Conservation (phyloP, 2,113 vertebrate species). For the Conger conger region DNA sequence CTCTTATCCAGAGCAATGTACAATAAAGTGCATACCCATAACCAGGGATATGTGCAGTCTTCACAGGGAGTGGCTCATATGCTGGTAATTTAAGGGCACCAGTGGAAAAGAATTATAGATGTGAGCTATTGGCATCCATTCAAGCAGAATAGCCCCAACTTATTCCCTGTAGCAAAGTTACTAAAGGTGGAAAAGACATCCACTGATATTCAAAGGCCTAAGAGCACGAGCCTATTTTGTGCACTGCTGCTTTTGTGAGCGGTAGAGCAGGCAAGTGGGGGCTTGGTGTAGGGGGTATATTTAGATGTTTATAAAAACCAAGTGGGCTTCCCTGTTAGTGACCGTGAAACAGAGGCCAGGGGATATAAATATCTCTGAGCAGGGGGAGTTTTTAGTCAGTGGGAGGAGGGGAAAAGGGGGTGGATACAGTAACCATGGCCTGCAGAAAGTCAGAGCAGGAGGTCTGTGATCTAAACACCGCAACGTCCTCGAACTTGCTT, state of each 20-base stretch:
- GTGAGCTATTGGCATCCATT: too few species aligned
- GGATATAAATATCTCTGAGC: conserved; percentile 39
- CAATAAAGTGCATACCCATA: too few species aligned
- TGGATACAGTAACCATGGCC: conserved; percentile 54
- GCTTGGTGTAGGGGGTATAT: conserved; percentile 22
- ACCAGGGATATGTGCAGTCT: too few species aligned
- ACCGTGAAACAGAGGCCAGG: background rate
- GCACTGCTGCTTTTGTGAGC: background rate
- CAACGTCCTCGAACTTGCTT: conserved; percentile 15
- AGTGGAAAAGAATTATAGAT: too few species aligned
- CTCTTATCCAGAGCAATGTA: too few species aligned
- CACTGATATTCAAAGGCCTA: too few species aligned
- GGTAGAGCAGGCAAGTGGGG: background rate
- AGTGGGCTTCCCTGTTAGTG: conserved; percentile 35
- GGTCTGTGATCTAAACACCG: conserved; percentile 25
- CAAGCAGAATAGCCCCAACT: background rate
- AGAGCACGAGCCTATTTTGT: background rate
- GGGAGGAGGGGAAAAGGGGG: conserved; percentile 25
- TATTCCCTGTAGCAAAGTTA: background rate
- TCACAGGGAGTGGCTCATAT: too few species aligned
- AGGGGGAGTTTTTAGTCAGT: conserved; percentile 42
- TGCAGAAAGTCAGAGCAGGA: conserved; percentile 32
- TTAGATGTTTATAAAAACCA: conserved; percentile 44
- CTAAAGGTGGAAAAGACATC: too few species aligned
- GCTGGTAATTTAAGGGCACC: too few species aligned